Evolutionary conservation across 92 coral and sea anemone species (phyloP), one percentile per base, ranked within the genome.

Genomic region (Montipora capitata): DNA sequence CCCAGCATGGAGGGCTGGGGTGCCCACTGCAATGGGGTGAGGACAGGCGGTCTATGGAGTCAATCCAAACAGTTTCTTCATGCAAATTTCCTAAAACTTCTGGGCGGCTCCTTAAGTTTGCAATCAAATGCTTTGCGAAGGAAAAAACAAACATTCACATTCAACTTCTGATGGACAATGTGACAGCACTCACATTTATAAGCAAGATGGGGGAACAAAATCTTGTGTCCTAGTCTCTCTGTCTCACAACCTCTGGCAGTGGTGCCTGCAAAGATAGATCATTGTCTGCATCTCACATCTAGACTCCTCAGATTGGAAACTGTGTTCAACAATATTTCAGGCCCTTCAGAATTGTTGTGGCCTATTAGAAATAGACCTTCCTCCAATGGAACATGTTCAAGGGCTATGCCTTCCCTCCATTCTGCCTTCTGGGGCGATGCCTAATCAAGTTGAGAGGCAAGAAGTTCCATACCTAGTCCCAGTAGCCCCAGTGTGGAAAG

Each of bases 361-460:
- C 17, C 84, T 71, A 57, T 58, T 85, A 35, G 42, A 88, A 3
- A 56, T 88, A 11, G 79, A 88, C 52, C 77, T 73, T 12, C 75
- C 82, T 75, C 88, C 84, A 2, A 8, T 80, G 86, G 91, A 80
- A 57, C 81, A 74, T 20, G 41, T 17, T 87, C 74, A 43, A 40
- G 68, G 79, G 83, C 20, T 81, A 88, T 88, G 92, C 83, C 51
- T 88, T 88, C 40, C 83, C 88, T 39, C 92, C 88, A 38, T 88
- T 88, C 17, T 63, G 63, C 45, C 92, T 74, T 2, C 14, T 89
- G 0, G 79, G 79, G 43, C 18, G 79, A 40, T 74, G 66, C 64
- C 79, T 52, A n/a, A 40, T 27, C 79, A 52, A 51, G 65, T 74
- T 0, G 44, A 18, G 64, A 51, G 64, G 14, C 79, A 74, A 16